Evolutionary conservation across 2,888 invertebrate species (phyloP).

Genomic region (Deroplatys truncata): DNA sequence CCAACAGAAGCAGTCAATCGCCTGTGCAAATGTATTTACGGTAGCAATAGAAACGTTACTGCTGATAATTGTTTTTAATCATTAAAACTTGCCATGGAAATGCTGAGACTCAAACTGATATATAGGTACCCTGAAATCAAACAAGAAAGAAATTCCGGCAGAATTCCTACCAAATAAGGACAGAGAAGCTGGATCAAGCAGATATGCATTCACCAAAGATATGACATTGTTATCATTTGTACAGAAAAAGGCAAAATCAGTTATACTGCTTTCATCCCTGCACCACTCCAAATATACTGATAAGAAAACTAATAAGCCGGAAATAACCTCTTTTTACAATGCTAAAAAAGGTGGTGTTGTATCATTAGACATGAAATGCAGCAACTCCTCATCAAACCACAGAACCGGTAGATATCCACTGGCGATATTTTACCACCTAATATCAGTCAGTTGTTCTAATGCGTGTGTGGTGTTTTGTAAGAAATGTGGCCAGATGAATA

Average conservation of each 20-base stretch:
- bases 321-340: constrained; percentile 35
- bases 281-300: constrained; percentile 20
- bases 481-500: neutral
- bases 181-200: too few species aligned
- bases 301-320: constrained; percentile 30
- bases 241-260: too few species aligned
- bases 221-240: neutral
- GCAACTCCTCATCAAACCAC: constrained; percentile 32
- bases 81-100: too few species aligned
- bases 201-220: constrained; percentile 34
- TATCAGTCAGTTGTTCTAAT: neutral
- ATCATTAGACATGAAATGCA: constrained; percentile 34
- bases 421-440: constrained; percentile 26
- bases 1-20: neutral
- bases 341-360: constrained; percentile 34
- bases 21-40: too few species aligned
- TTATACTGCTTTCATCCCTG: constrained; percentile 22
- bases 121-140: too few species aligned
- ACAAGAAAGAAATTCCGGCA: too few species aligned
- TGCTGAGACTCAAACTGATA: too few species aligned
- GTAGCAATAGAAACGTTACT: too few species aligned
- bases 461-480: neutral
- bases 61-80: too few species aligned
- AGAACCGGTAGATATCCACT: constrained; percentile 35
- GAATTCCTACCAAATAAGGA: too few species aligned